Evolutionary conservation across 2,797 vertebrate species (phyloP).

Genomic region (Geotrypetes seraphini): DNA sequence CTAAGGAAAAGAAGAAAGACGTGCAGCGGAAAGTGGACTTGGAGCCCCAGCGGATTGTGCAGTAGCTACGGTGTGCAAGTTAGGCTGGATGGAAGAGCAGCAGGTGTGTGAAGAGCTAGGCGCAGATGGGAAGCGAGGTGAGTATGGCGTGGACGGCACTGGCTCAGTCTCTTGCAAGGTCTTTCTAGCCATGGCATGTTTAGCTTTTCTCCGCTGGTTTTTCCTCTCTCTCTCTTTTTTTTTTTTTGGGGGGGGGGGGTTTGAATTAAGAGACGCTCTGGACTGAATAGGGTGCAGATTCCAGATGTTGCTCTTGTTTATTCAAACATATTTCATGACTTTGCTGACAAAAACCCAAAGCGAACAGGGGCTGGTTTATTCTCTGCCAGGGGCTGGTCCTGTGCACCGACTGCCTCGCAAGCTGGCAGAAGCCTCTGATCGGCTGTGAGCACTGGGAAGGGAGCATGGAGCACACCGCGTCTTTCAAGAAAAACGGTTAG

Average conservation of each 20-base stretch:
- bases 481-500: slow-evolving; percentile 9
- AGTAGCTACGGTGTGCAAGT: no score
- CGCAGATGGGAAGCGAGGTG: no score
- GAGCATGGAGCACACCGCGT: neutral
- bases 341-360: slow-evolving; percentile 14
- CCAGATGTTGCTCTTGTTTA: slow-evolving; percentile 15
- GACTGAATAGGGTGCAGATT: slow-evolving; percentile 15
- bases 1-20: no score
- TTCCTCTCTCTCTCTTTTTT: no score
- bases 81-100: no score
- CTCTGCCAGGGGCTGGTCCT: neutral
- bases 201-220: neutral
- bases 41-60: no score
- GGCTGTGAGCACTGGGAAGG: slow-evolving; percentile 1
- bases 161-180: no score
- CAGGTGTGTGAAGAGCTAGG: no score
- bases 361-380: neutral
- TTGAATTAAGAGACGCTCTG: slow-evolving; percentile 25
- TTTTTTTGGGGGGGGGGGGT: no score
- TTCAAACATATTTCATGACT: slow-evolving; percentile 26
- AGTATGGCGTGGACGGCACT: no score
- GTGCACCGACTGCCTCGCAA: slow-evolving; percentile 4
- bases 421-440: neutral
- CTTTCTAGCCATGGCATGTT: no score
- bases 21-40: no score